Percentiles rank a stretch among this genome's conserved stretches.
Conservation (phyloP, 1,140 invertebrate genomes). For the Drosophila nikananu region DNA sequence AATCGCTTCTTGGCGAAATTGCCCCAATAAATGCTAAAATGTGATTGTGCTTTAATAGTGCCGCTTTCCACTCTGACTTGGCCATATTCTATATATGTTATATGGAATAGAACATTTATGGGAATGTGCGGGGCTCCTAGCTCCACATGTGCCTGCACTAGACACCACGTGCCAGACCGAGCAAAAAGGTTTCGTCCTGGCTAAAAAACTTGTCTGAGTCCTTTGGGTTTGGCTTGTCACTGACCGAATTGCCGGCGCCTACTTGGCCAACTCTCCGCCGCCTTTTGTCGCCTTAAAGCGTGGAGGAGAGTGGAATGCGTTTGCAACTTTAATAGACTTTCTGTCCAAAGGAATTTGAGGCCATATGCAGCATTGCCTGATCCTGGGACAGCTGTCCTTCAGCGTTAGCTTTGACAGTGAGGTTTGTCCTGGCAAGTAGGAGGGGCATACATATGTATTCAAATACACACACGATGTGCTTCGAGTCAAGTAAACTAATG, state of each 20-base stretch:
- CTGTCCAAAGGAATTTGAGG: slow-evolving; percentile 31
- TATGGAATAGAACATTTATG: slow-evolving; percentile 37
- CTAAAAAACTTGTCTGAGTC: slow-evolving; percentile 61
- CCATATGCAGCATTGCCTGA: slow-evolving; percentile 16
- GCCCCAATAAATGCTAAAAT: slow-evolving; percentile 83
- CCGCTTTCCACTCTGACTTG: slow-evolving; percentile 64
- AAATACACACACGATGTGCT: background rate
- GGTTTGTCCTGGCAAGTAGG: background rate
- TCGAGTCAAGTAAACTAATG: slow-evolving; percentile 1
- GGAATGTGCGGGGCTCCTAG: slow-evolving; percentile 3
- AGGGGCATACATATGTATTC: background rate
- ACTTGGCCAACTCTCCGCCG: slow-evolving; percentile 7
- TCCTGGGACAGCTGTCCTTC: slow-evolving; percentile 45
- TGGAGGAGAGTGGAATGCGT: slow-evolving; percentile 15
- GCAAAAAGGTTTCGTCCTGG: slow-evolving; percentile 32
- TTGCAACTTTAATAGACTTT: slow-evolving; percentile 60
- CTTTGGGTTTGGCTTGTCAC: slow-evolving; percentile 46
- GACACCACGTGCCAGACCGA: slow-evolving; percentile 63
- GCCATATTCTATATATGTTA: slow-evolving; percentile 14
- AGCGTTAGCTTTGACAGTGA: slow-evolving; percentile 31
- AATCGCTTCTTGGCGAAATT: slow-evolving; percentile 76
- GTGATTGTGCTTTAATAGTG: slow-evolving; percentile 83
- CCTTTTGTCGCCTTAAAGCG: slow-evolving; percentile 35
- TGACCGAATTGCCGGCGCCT: slow-evolving; percentile 45
- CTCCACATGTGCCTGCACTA: slow-evolving; percentile 46